A percentile compares a stretch with the other conserved stretches of the same genome.
phyloP scores from a whole-genome alignment of 2,888 invertebrate species.

The Amiota communis region DNA sequence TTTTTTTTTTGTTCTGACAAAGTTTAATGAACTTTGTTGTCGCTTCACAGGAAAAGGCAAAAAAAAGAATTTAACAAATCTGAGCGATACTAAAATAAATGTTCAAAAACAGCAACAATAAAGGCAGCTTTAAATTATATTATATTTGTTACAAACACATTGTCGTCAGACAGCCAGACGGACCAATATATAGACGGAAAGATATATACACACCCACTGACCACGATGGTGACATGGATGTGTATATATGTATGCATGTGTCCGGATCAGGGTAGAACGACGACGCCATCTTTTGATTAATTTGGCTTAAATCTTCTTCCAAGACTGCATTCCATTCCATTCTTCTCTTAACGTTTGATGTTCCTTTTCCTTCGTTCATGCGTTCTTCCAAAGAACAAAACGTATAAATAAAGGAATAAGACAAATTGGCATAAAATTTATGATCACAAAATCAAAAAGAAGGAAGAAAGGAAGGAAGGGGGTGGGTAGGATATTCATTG shows the following conservation, averaged over 20 bases:
- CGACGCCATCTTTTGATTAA: slow-evolving; percentile 9
- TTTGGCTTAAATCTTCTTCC: background rate
- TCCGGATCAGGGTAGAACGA: background rate
- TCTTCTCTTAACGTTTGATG: background rate
- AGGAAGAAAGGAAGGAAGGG: too few species aligned
- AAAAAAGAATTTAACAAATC: too few species aligned
- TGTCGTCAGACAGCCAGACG: background rate
- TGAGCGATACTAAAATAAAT: too few species aligned
- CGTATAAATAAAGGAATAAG: background rate
- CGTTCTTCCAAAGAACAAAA: slow-evolving; percentile 22
- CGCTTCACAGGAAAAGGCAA: background rate
- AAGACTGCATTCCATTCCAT: too few species aligned
- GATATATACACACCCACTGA: background rate
- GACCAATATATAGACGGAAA: too few species aligned
- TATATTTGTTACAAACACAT: slow-evolving; percentile 21
- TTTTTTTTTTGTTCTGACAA: background rate
- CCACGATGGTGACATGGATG: background rate
- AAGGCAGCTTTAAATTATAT: slow-evolving; percentile 19
- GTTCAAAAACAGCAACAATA: background rate
- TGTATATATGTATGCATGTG: background rate
- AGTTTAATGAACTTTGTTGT: slow-evolving; percentile 17
- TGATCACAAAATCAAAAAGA: background rate
- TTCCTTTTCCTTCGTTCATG: slow-evolving; percentile 7
- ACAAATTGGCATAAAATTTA: slow-evolving; percentile 13
- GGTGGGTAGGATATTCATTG: slow-evolving; percentile 7